Evolutionary conservation across 2,113 vertebrate species (phyloP), one percentile per base, ranked within the genome.

Genomic region (Triplophysa siluroides): DNA sequence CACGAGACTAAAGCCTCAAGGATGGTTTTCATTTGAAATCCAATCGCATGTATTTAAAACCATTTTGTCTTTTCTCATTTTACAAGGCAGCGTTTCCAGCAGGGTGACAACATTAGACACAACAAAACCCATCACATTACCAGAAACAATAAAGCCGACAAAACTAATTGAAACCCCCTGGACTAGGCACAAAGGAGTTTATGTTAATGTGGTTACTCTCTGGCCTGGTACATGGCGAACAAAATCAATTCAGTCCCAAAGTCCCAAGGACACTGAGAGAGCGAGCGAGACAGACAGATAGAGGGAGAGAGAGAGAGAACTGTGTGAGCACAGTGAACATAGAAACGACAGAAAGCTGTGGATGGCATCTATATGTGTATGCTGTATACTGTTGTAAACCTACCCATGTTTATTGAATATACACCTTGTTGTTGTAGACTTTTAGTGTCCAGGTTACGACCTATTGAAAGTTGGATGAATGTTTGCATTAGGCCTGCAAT

Each of bases 81-180:
- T 56, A 62, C 12, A 50, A 69, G 52, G 23, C 6, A 52, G 50
- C 29, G 2, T 1, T 8, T 29, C 33, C 11, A 45, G 56, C 45
- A 41, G 9, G 69, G 24, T 52, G 62, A 85, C 72, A 33, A 12
- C 75, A 78, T 23, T 21, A 82, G 75, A 21, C 52, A 66, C 23
- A 23, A 77, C 23, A 23, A 77, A 78, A 81, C 52, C 79, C 75
- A 79, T 76, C 71, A 76, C 18, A 66, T 58, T 70, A 71, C 68
- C 67, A 63, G 9, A 66, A 83, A 83, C 84, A 83, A 83, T 76
- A 78, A 54, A 64, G 68, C 72, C 61, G 78, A 69, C 78, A 21
- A 76, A 82, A 80, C 41, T 65, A 76, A 82, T 23, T 82, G 47
- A 85, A 78, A 79, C 76, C 70, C 86, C 78, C 73, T 85, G 84